Evolutionary conservation across 1,140 invertebrate genomes (phyloP).

Genomic region (Parasteatoda tepidariorum): DNA sequence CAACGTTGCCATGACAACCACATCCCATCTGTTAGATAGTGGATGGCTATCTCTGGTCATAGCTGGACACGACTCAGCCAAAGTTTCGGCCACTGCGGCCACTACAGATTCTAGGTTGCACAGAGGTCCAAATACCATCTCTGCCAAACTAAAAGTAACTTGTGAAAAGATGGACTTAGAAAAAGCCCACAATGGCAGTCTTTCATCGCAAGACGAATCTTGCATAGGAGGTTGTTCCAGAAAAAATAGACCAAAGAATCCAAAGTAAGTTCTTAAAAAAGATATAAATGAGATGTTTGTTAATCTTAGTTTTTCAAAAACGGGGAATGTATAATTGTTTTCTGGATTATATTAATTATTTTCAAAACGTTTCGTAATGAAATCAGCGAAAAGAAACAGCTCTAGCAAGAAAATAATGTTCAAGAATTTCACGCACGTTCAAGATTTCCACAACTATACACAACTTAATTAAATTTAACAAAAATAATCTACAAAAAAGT

Average conservation of each 20-base stretch:
- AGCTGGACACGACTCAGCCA: constrained; percentile 27
- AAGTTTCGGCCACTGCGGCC: constrained; percentile 25
- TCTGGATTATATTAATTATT: no score
- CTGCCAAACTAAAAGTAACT: constrained; percentile 46
- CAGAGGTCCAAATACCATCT: constrained; percentile 22
- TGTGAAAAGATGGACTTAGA: constrained; percentile 55
- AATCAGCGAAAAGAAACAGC: no score
- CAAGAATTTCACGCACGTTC: no score
- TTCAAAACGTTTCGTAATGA: no score
- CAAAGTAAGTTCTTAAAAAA: constrained; percentile 30
- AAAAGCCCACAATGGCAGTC: not conserved
- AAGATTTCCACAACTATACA: no score
- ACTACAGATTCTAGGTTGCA: not conserved
- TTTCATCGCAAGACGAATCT: constrained; percentile 41
- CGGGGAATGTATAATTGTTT: no score
- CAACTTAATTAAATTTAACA: no score
- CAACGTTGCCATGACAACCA: constrained; percentile 39
- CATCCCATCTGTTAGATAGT: constrained; percentile 46
- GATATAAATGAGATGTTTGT: no score
- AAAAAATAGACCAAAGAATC: constrained; percentile 45
- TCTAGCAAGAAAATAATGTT: no score
- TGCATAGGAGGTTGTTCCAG: constrained; percentile 16
- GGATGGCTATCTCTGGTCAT: constrained; percentile 47
- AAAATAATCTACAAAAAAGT: no score
- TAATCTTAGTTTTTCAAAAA: no score